Conservation (phyloP, 2,797 vertebrate species). For the Austrolebias charrua region DNA sequence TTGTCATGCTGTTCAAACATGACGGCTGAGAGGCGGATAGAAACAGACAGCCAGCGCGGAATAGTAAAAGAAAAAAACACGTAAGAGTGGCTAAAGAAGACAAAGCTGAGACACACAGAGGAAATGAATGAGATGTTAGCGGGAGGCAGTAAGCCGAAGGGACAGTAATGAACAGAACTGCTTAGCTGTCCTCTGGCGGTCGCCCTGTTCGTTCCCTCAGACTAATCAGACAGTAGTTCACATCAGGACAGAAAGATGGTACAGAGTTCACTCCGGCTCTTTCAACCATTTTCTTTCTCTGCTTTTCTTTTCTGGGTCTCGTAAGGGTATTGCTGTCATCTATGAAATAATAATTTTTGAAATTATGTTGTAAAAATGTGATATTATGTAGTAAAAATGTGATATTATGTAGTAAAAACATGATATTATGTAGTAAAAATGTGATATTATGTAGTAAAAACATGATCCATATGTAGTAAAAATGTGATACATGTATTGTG, state of each 20-base stretch:
- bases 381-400: too few relatives aligned
- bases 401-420: too few relatives aligned
- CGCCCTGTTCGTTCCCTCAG: constrained; percentile 32
- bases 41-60: constrained; percentile 26
- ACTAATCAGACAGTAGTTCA: constrained; percentile 57
- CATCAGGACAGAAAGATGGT: constrained; percentile 35
- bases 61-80: not conserved
- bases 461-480: too few relatives aligned
- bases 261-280: constrained; percentile 10
- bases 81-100: constrained; percentile 20
- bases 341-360: too few relatives aligned
- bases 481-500: too few relatives aligned
- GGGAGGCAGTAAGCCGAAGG: constrained; percentile 30
- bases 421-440: too few relatives aligned
- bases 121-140: constrained; percentile 45
- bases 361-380: too few relatives aligned
- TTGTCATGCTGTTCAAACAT: constrained; percentile 62
- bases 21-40: constrained; percentile 52
- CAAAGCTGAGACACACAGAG: constrained; percentile 31
- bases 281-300: not conserved
- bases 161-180: constrained; percentile 65
- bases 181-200: constrained; percentile 29
- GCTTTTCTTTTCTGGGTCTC: too few relatives aligned
- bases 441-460: too few relatives aligned
- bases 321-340: too few relatives aligned